Percentiles rank a stretch among this genome's conserved stretches.
phyloP scores from a whole-genome alignment of 1,140 invertebrate genomes.

The Lutraria rhynchaena region DNA sequence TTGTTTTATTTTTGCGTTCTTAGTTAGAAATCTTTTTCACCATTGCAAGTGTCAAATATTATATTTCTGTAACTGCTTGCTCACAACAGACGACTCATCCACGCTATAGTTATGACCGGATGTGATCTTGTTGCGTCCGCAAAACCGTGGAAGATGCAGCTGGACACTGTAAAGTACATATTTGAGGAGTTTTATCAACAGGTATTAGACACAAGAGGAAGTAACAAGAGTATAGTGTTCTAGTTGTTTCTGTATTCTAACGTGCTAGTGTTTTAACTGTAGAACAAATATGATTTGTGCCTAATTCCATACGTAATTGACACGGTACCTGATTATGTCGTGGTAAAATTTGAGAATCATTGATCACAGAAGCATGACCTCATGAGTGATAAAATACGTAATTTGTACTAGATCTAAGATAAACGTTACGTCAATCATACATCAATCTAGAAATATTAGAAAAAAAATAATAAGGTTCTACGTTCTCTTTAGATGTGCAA shows the following conservation, averaged over 20 bases:
- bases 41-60: no score
- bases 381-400: no score
- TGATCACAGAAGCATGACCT: no score
- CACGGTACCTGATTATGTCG: no score
- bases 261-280: not conserved
- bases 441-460: no score
- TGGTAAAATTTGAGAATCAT: no score
- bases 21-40: no score
- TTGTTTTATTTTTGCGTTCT: no score
- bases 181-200: constrained; percentile 94
- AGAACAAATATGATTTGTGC: not conserved
- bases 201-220: constrained; percentile 81
- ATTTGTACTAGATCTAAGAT: no score
- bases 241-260: not conserved
- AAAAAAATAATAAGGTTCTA: no score
- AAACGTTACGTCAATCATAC: no score
- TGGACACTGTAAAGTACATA: constrained; percentile 90
- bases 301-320: not conserved
- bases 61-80: constrained; percentile 22
- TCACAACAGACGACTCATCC: constrained; percentile 78
- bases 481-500: no score
- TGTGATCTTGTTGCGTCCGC: constrained; percentile 92
- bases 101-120: constrained; percentile 91
- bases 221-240: not conserved
- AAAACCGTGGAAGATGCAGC: constrained; percentile 93